Percentiles rank a stretch among this genome's conserved stretches.
Conservation (phyloP, 1,140 invertebrate species). For the Caenorhabditis inopinata region DNA sequence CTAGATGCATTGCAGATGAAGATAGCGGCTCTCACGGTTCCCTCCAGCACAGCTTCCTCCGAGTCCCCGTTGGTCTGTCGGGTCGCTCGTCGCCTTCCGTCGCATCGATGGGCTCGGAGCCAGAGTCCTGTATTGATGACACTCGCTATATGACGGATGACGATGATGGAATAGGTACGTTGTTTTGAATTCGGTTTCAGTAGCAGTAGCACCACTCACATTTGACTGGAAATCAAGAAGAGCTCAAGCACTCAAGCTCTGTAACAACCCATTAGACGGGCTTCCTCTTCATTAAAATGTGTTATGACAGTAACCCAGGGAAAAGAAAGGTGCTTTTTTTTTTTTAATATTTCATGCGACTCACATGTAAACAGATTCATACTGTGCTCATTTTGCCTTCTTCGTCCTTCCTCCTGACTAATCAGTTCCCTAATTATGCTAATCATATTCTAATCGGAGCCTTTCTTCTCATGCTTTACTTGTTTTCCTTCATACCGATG, state of each 20-base stretch:
- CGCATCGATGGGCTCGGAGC: slow-evolving; percentile 48
- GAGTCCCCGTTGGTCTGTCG: slow-evolving; percentile 41
- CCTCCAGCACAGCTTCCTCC: slow-evolving; percentile 50
- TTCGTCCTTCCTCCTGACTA: background rate
- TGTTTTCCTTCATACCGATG: background rate
- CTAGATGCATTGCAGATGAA: slow-evolving; percentile 32
- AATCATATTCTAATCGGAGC: background rate
- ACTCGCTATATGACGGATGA: slow-evolving; percentile 46
- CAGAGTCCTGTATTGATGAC: slow-evolving; percentile 51
- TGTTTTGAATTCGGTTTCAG: background rate
- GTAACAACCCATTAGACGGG: no score
- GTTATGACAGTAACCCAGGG: no score
- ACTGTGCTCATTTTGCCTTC: background rate
- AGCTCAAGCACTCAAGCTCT: no score
- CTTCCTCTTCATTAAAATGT: no score
- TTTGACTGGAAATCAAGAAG: no score
- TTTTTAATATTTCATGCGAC: background rate
- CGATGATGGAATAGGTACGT: slow-evolving; percentile 34
- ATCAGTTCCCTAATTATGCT: slow-evolving; percentile 15
- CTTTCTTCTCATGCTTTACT: background rate
- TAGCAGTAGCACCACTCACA: no score
- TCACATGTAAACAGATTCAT: slow-evolving; percentile 3
- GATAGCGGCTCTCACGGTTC: slow-evolving; percentile 26
- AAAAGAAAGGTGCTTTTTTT: no score
- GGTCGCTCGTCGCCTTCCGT: slow-evolving; percentile 49